These are phyloP conservation scores for Zaprionus capensis DNA, from an alignment of 1,140 invertebrate species.

Conservation along the genomic window DNA sequence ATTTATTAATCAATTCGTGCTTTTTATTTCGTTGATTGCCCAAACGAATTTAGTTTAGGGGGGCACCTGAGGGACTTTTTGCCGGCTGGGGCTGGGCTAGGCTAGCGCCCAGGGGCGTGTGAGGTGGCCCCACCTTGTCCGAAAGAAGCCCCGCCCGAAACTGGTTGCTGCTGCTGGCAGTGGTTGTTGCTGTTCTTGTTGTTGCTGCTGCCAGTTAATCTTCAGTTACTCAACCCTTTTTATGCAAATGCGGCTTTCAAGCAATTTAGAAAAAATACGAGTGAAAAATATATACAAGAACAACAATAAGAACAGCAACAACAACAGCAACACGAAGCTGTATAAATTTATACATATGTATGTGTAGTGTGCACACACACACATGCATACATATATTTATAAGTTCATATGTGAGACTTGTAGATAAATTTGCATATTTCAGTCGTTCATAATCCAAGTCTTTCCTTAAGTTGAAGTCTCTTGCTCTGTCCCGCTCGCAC, in stretches of 20 bases:
- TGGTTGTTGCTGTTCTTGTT: conserved; percentile 29
- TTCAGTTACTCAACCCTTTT: conserved; percentile 81
- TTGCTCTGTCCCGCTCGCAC: conserved; percentile 25
- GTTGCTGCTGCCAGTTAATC: conserved; percentile 64
- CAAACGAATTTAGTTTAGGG: neutral
- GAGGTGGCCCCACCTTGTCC: conserved; percentile 37
- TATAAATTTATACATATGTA: conserved; percentile 72
- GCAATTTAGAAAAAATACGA: conserved; percentile 73
- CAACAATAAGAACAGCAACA: conserved; percentile 49
- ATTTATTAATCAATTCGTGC: neutral
- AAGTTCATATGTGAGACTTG: conserved; percentile 75
- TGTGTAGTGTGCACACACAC: conserved; percentile 24
- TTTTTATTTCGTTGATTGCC: neutral
- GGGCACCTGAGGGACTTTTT: neutral
- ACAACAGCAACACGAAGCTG: conserved; percentile 59
- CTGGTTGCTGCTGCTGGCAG: conserved; percentile 27
- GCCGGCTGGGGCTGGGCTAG: neutral
- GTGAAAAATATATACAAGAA: conserved; percentile 66
- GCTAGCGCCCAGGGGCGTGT: conserved; percentile 12
- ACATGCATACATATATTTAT: conserved; percentile 52
- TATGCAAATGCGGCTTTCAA: conserved; percentile 72
- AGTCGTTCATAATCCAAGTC: conserved; percentile 81
- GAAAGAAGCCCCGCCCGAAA: conserved; percentile 46
- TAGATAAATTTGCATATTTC: conserved; percentile 81
- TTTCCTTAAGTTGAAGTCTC: conserved; percentile 75